Conservation (phyloP, 2,888 invertebrate species). For the Acrobasis repandana region DNA sequence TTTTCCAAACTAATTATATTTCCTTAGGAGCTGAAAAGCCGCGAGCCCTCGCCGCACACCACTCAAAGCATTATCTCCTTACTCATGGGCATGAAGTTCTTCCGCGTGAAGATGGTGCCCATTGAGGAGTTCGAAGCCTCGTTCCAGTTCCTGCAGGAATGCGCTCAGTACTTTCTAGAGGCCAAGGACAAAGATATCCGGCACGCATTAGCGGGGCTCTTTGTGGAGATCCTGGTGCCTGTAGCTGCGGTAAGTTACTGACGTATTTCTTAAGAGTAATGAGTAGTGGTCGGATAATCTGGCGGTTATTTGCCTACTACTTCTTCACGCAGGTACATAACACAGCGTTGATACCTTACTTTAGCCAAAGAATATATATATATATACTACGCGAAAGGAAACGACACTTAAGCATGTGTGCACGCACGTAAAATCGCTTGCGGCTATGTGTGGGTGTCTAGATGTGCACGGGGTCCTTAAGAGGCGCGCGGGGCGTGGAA, state of each 20-base stretch:
- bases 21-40: slow-evolving; percentile 82
- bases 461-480: too few species aligned
- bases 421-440: too few species aligned
- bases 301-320: too few species aligned
- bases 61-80: slow-evolving; percentile 98
- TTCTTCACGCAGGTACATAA: too few species aligned
- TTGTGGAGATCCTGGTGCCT: slow-evolving; percentile 99
- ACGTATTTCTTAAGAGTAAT: too few species aligned
- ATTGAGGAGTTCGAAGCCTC: slow-evolving; percentile 99
- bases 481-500: too few species aligned
- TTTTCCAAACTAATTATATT: not conserved
- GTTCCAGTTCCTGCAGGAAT: slow-evolving; percentile 99
- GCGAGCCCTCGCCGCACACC: slow-evolving; percentile 94
- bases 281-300: too few species aligned
- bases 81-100: slow-evolving; percentile 99
- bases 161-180: slow-evolving; percentile 98
- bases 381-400: too few species aligned
- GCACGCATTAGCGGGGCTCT: slow-evolving; percentile 98
- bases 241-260: slow-evolving; percentile 93
- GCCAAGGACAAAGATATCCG: slow-evolving; percentile 99
- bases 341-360: too few species aligned
- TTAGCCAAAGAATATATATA: too few species aligned
- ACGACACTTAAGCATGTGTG: too few species aligned
- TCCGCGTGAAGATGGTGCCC: slow-evolving; percentile 96
- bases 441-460: too few species aligned